These are phyloP conservation scores for Myrmecobius fasciatus DNA, from an alignment of 2,113 vertebrate genomes.

Conservation along the genomic window DNA sequence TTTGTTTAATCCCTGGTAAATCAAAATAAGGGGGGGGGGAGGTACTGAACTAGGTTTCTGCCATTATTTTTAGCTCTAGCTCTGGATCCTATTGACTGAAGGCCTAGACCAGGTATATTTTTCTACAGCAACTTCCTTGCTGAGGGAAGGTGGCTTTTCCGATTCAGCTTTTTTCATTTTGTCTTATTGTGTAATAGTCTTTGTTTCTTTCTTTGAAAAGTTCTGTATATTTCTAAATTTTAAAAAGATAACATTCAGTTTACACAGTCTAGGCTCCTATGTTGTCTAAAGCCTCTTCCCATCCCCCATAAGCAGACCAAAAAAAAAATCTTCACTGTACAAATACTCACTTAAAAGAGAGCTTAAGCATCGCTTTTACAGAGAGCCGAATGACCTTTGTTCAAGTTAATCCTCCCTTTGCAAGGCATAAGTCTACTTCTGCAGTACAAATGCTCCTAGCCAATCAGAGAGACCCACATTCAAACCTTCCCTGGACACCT, in stretches of 20 bases:
- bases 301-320: neutral
- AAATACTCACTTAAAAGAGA: neutral
- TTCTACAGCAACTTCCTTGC: neutral
- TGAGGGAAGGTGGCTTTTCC: neutral
- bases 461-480: neutral
- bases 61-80: neutral
- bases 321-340: neutral
- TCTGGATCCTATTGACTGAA: neutral
- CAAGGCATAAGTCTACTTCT: neutral
- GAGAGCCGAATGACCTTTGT: neutral
- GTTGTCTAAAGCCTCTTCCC: neutral
- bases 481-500: neutral
- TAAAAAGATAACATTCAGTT: neutral
- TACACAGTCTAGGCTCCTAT: neutral
- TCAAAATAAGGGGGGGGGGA: accelerated
- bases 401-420: neutral
- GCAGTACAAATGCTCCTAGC: neutral
- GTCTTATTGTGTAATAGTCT: neutral
- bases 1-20: neutral
- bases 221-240: neutral
- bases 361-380: neutral
- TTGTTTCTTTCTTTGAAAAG: neutral
- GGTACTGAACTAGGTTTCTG: neutral
- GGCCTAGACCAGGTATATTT: neutral
- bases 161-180: neutral